Conservation (phyloP, 2,113 vertebrate species). For the Lophochroa leadbeateri region DNA sequence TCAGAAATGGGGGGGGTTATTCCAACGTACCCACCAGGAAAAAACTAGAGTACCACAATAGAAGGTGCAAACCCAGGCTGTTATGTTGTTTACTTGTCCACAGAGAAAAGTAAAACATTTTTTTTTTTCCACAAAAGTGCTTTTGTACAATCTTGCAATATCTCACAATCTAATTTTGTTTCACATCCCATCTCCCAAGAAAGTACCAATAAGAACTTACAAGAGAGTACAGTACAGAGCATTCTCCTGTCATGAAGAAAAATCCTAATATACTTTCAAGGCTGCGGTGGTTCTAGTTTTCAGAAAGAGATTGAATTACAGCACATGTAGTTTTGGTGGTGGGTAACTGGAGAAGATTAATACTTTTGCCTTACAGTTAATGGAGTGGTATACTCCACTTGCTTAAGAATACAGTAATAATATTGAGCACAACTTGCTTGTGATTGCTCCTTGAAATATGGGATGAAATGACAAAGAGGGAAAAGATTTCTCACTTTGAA, state of each 20-base stretch:
- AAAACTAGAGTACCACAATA: not conserved
- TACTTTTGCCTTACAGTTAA: not conserved
- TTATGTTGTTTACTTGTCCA: not conserved
- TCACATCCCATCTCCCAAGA: slow-evolving; percentile 34
- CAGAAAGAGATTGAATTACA: slow-evolving; percentile 40
- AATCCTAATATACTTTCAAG: slow-evolving; percentile 3
- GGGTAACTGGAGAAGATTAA: not conserved
- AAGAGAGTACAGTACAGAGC: slow-evolving; percentile 14
- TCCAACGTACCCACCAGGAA: not conserved
- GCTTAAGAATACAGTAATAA: not conserved
- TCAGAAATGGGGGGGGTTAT: not conserved
- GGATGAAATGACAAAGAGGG: not conserved
- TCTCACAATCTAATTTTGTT: slow-evolving; percentile 57
- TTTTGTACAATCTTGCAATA: slow-evolving; percentile 27
- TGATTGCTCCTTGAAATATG: not conserved
- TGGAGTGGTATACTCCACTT: not conserved
- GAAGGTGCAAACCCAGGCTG: not conserved
- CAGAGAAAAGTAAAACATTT: not conserved
- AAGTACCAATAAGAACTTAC: slow-evolving; percentile 43
- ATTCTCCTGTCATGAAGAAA: slow-evolving; percentile 59
- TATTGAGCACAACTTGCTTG: not conserved
- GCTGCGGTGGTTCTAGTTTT: not conserved
- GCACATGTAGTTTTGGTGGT: not conserved
- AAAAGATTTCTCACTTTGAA: not conserved
- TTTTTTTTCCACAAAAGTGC: not conserved